Conservation (phyloP, 2,888 invertebrate genomes). For the Anarsia innoxiella region DNA sequence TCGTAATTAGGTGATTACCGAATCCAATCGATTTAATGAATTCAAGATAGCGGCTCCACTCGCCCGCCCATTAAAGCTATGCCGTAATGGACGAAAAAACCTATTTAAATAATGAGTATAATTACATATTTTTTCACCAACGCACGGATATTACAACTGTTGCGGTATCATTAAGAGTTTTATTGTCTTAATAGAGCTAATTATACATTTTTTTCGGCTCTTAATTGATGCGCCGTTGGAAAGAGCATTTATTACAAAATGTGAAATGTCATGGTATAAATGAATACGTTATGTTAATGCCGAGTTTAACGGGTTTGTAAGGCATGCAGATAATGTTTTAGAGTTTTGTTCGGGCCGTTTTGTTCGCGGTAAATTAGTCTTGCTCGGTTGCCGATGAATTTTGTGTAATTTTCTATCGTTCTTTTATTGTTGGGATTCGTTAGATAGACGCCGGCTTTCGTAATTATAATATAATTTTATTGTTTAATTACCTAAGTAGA, state of each 20-base stretch:
- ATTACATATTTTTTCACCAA: slow-evolving; percentile 73
- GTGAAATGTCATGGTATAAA: slow-evolving; percentile 74
- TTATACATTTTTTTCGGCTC: slow-evolving; percentile 73
- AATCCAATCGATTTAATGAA: slow-evolving; percentile 74
- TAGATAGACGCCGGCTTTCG: slow-evolving; percentile 20
- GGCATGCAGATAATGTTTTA: slow-evolving; percentile 56
- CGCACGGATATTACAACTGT: slow-evolving; percentile 68
- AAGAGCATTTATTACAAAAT: slow-evolving; percentile 72
- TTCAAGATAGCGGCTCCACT: slow-evolving; percentile 65
- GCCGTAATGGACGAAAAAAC: slow-evolving; percentile 67
- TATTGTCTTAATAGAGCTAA: slow-evolving; percentile 75
- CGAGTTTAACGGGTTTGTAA: slow-evolving; percentile 60
- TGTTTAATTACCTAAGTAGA: slow-evolving; percentile 47
- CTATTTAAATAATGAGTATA: slow-evolving; percentile 75
- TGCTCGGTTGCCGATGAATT: slow-evolving; percentile 57
- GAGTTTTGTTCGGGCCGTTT: slow-evolving; percentile 53
- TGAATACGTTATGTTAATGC: slow-evolving; percentile 71
- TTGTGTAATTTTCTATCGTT: slow-evolving; percentile 53
- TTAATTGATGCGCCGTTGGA: slow-evolving; percentile 71
- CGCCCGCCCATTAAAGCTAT: slow-evolving; percentile 63
- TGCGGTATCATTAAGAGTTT: slow-evolving; percentile 74
- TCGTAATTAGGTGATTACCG: slow-evolving; percentile 73
- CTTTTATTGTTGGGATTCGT: slow-evolving; percentile 22
- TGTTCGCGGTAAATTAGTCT: slow-evolving; percentile 68
- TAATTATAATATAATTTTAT: slow-evolving; percentile 40